phyloP scores from a whole-genome alignment of 2,888 invertebrate species.

The Mimumesa dahlbomi region DNA sequence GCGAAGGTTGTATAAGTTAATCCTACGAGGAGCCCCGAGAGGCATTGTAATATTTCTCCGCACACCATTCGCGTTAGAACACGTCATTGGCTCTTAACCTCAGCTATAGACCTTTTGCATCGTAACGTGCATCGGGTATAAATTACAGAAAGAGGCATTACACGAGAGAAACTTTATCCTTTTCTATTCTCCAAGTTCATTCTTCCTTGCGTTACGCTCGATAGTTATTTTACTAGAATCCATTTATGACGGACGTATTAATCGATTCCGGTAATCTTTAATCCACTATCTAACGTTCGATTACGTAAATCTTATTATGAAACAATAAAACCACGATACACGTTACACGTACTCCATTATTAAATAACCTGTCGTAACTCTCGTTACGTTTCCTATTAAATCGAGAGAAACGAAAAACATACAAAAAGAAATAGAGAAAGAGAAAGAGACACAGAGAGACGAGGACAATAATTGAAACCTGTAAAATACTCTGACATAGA shows the following conservation, averaged over 20 bases:
- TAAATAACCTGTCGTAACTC: too few relatives aligned
- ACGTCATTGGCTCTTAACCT: slow-evolving; percentile 49
- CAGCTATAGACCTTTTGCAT: slow-evolving; percentile 16
- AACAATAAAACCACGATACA: slow-evolving; percentile 6
- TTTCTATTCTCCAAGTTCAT: neutral
- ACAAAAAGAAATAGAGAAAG: too few relatives aligned
- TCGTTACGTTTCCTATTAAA: too few relatives aligned
- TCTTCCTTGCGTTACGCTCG: neutral
- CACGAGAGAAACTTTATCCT: neutral
- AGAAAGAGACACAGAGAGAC: too few relatives aligned
- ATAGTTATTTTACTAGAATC: neutral
- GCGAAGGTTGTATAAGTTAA: slow-evolving; percentile 39
- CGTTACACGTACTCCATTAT: too few relatives aligned
- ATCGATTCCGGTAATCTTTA: slow-evolving; percentile 22
- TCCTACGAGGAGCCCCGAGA: slow-evolving; percentile 7
- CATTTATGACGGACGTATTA: slow-evolving; percentile 1
- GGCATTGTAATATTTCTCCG: slow-evolving; percentile 23
- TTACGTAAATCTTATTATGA: slow-evolving; percentile 25
- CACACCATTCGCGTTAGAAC: slow-evolving; percentile 36
- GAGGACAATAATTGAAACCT: too few relatives aligned
- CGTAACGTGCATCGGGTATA: slow-evolving; percentile 11
- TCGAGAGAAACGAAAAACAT: too few relatives aligned
- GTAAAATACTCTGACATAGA: neutral
- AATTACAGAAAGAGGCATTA: slow-evolving; percentile 20
- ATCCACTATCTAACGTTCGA: neutral